Base-by-base conservation (phyloP, 1,140 invertebrate species). In the Nylanderia fulva region DNA sequence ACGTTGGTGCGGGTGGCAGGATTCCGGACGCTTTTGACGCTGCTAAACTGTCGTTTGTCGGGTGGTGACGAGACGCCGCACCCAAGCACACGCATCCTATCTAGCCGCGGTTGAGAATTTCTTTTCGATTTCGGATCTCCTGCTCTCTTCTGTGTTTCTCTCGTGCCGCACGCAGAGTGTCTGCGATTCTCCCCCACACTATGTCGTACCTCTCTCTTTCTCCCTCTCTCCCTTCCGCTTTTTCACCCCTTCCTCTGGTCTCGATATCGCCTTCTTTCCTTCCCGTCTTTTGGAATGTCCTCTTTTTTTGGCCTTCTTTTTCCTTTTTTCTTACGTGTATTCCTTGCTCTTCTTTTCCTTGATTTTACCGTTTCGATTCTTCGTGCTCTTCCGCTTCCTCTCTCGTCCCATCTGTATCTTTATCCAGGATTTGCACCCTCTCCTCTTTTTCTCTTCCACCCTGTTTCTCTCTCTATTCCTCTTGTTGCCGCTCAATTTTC, bases 61-160 rank as follows among this genome's bases (percentile, higher is more conserved):
- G 86, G 86, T 88, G 88, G 89, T 93, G 93, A 91, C 91, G 92
- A 90, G 85, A 93, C 94, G 93, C 94, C 93, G 93, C 94, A 92
- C 93, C 93, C 94, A 95, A 90, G 92, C 92, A 93, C 94, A 94
- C 93, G 94, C 94, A 95, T 95, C 94, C 94, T 95, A 94, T 88
- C 93, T 92, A 93, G 92, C 82, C 87, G 61, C 93, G 88, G 92
- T 91, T 92, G 90, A 88, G 91, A 91, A 93, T 48, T 48, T 48
- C 93, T 92, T 82, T 85, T 90, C 83, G 84, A 86, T 87, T 91
- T 90, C 85, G 80, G 69, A 80, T 66, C 82, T 85, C 80, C 85
- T 33, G n/a, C 29, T 33, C 29, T 33, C 29, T 33, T 90, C 83
- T 82, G 79, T 76, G 61, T 77, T 15, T 77, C 36, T 76, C 76